phyloP scores from a whole-genome alignment of 2,888 invertebrate species.

The Yponomeuta sedellus region DNA sequence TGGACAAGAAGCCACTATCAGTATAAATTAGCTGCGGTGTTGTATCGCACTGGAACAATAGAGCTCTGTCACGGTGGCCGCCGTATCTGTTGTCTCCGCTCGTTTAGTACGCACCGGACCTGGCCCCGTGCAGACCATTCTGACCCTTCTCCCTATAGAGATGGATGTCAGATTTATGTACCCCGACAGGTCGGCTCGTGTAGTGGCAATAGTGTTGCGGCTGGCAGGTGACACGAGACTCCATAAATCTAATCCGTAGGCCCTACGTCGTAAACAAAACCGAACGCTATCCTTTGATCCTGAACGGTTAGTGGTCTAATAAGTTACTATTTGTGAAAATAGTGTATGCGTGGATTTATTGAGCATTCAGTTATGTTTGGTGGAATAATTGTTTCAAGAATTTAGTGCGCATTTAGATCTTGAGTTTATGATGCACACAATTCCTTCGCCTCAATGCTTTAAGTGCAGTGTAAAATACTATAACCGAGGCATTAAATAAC shows the following conservation, averaged over 20 bases:
- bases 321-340: background rate
- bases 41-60: slow-evolving; percentile 59
- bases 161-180: slow-evolving; percentile 29
- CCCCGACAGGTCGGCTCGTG: slow-evolving; percentile 33
- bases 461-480: slow-evolving; percentile 7
- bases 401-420: background rate
- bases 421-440: background rate
- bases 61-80: slow-evolving; percentile 58
- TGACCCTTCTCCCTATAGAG: slow-evolving; percentile 33
- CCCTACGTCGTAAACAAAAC: slow-evolving; percentile 49
- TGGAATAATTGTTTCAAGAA: background rate
- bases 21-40: slow-evolving; percentile 65
- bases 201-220: slow-evolving; percentile 56
- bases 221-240: slow-evolving; percentile 62
- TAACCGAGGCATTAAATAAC: slow-evolving; percentile 15
- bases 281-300: slow-evolving; percentile 48
- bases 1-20: slow-evolving; percentile 56
- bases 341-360: background rate
- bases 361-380: background rate
- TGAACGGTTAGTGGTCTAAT: slow-evolving; percentile 27
- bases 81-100: slow-evolving; percentile 19
- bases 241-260: slow-evolving; percentile 56
- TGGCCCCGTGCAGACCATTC: slow-evolving; percentile 17
- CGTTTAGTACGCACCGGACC: slow-evolving; percentile 28
- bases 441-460: background rate